Evolutionary conservation across 2,113 vertebrate species (phyloP), one percentile per base, ranked within the genome.

Genomic region (Pimephales promelas): DNA sequence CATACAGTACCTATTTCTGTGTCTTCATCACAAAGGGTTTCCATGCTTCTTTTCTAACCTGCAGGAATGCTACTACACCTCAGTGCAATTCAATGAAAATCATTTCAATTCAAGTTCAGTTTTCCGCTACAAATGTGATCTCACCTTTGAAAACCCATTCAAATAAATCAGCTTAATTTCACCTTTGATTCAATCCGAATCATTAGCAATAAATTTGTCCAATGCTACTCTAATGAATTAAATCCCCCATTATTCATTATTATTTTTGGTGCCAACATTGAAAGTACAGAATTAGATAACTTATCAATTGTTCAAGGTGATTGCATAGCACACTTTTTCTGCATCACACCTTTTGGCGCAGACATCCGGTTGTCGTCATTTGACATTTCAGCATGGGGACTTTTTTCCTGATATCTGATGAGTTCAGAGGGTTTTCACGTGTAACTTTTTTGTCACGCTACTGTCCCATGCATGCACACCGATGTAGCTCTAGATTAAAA

Each of bases 381-480:
- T 87, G 86, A 87, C 86, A 87, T 87, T 87, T 87, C n/a, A 62
- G 57, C 24, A 36, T 31, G 76, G 86, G 84, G 72, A 47, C 77
- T 87, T 86, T 85, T 79, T 76, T 84, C 72, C 68, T 68, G 79
- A 83, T 87, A 85, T 87, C 86, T 83, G 84, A 85, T 56, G 18
- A 79, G 68, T 87, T 87, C 74, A 85, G 80, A 85, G 76, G 13
- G 61, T 40, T 56, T 74, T 75, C 40, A n/a, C 49, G 70, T 4
- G 18, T 49, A 49, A 34, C 59, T 79, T 34, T 49, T 47, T 40
- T 31, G 78, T 79, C 78, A 74, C 72, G 72, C 72, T 74, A 74
- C 72, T 74, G 72, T 74, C 59, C 78, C 45, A 66, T 66, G 78
- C 78, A 49, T 66, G 78, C 78, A 79, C 40, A 79, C 40, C 11